Percentiles rank a stretch among this genome's conserved stretches.
Conservation (phyloP, 2,888 invertebrate species). For the Cancer borealis region DNA sequence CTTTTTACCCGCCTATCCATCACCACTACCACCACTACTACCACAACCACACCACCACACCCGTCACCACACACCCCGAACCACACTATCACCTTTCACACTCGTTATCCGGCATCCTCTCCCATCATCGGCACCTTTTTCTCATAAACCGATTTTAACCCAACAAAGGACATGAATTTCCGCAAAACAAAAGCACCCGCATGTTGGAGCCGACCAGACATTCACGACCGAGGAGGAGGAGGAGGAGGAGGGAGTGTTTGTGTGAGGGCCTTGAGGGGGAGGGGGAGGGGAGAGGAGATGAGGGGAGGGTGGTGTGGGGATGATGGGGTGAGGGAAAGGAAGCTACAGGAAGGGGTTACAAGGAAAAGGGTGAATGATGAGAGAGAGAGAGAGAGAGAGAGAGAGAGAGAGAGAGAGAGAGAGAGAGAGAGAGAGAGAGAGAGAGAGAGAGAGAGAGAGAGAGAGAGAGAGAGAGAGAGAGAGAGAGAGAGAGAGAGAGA, state of each 20-base stretch:
- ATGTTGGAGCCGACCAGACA: constrained; percentile 54
- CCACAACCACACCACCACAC: background rate
- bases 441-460: constrained; percentile 34
- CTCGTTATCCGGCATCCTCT: background rate
- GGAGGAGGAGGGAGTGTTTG: background rate
- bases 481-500: background rate
- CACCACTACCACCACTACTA: background rate
- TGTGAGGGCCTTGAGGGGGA: background rate
- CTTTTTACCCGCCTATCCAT: background rate
- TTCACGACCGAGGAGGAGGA: constrained; percentile 15
- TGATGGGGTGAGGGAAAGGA: background rate
- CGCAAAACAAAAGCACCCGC: constrained; percentile 62
- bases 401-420: background rate
- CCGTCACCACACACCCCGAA: background rate
- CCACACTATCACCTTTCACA: constrained; percentile 55
- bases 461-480: background rate
- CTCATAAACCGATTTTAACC: constrained; percentile 48
- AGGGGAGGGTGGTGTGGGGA: background rate
- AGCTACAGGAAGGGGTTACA: background rate
- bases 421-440: constrained; percentile 14
- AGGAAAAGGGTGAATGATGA: background rate
- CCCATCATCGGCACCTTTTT: constrained; percentile 27
- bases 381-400: constrained; percentile 35
- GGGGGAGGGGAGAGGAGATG: background rate
- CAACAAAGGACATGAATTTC: constrained; percentile 65